Percentiles rank a stretch among this genome's conserved stretches.
phyloP scores from a whole-genome alignment of 2,113 vertebrate genomes.

The Oncorhynchus mykiss region DNA sequence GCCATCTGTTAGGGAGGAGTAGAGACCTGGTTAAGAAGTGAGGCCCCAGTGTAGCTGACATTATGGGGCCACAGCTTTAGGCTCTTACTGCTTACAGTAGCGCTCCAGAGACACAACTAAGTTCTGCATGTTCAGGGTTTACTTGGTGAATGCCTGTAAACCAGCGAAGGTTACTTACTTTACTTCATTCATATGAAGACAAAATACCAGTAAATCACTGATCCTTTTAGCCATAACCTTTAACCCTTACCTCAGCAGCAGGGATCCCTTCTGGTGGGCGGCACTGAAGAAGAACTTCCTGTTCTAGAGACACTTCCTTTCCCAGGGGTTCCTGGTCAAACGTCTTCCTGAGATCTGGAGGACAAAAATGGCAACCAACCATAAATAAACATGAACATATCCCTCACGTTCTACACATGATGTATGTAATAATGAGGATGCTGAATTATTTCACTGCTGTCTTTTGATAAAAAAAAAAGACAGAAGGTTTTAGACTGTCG shows the following conservation, averaged over 20 bases:
- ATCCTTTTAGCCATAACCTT: not conserved
- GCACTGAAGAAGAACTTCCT: slow-evolving; percentile 95
- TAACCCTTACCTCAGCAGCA: slow-evolving; percentile 83
- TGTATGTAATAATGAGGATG: not conserved
- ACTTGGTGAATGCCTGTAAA: not conserved
- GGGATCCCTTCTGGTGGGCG: slow-evolving; percentile 97
- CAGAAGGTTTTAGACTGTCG: no score
- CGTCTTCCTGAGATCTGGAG: slow-evolving; percentile 89
- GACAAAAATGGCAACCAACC: slow-evolving; percentile 20
- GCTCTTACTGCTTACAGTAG: not conserved
- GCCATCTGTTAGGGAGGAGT: slow-evolving; percentile 9
- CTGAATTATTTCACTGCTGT: not conserved
- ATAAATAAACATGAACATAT: not conserved
- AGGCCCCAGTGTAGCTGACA: not conserved
- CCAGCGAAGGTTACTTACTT: not conserved
- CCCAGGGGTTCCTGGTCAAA: slow-evolving; percentile 96
- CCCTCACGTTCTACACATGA: not conserved
- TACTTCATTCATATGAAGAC: not conserved
- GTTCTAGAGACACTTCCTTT: slow-evolving; percentile 93
- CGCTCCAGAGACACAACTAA: not conserved
- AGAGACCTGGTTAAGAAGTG: not conserved
- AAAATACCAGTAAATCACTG: not conserved
- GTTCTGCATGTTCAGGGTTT: slow-evolving; percentile 9
- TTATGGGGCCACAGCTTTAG: slow-evolving; percentile 9
- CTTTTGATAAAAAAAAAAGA: no score